Percentiles rank a stretch among this genome's conserved stretches.
These are phyloP conservation scores for Vulpes lagopus DNA, from an alignment of 2,113 vertebrate genomes.

Conservation along the genomic window DNA sequence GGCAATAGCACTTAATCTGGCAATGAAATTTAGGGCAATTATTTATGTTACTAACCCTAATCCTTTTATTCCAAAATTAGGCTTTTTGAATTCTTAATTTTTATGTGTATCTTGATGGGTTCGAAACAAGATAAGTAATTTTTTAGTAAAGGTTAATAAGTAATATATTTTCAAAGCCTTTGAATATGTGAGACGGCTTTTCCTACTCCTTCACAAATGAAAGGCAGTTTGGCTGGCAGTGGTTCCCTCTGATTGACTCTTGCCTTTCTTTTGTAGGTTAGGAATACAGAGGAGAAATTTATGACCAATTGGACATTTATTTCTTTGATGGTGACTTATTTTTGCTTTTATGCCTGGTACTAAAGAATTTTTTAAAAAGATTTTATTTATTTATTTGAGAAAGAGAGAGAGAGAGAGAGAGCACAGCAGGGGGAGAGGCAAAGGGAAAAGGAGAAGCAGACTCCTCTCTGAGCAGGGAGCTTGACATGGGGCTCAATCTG, in stretches of 20 bases:
- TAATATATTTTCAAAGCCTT: background rate
- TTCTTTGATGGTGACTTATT: background rate
- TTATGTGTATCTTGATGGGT: constrained; percentile 4
- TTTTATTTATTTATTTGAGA: too few species aligned
- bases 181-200: background rate
- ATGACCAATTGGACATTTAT: background rate
- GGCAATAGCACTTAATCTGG: constrained; percentile 27
- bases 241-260: background rate
- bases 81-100: constrained; percentile 36
- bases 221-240: background rate
- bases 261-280: background rate
- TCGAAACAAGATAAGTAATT: constrained; percentile 14
- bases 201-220: background rate
- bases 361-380: background rate
- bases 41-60: constrained; percentile 25
- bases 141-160: constrained; percentile 12
- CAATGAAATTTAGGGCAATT: constrained; percentile 4
- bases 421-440: too few species aligned
- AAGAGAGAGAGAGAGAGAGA: too few species aligned
- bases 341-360: constrained; percentile 46
- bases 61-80: constrained; percentile 56
- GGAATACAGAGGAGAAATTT: constrained; percentile 12
- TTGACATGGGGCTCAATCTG: too few species aligned
- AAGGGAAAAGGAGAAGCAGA: too few species aligned
- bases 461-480: too few species aligned